These are phyloP conservation scores for Spodoptera litura DNA, from an alignment of 1,140 invertebrate species.

Conservation along the genomic window DNA sequence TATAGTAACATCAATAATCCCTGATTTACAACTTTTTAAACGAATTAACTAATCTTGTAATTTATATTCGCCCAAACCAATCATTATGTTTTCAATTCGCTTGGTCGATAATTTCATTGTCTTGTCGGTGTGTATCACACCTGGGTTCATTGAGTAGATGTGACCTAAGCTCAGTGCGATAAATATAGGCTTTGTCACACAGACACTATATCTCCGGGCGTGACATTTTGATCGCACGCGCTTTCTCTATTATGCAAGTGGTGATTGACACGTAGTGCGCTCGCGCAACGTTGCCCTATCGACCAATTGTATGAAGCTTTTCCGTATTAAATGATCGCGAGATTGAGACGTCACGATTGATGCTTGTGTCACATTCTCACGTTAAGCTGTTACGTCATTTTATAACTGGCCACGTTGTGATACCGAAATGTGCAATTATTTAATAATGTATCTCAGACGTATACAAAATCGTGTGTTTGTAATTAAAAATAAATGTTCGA, in stretches of 20 bases:
- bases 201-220: conserved; percentile 33
- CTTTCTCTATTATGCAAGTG: conserved; percentile 76
- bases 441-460: no score
- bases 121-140: no score
- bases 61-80: no score
- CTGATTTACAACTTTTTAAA: no score
- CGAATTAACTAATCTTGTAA: no score
- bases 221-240: conserved; percentile 57
- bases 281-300: conserved; percentile 70
- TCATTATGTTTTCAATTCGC: no score
- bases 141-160: not conserved
- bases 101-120: no score
- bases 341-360: conserved; percentile 74
- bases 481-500: no score
- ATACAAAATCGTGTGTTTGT: no score
- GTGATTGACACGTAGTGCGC: conserved; percentile 75
- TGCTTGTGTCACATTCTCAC: conserved; percentile 61
- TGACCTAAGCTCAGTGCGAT: conserved; percentile 27
- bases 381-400: conserved; percentile 19
- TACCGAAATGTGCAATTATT: not conserved
- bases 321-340: conserved; percentile 75
- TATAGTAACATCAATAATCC: no score
- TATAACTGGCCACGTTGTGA: not conserved
- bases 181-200: conserved; percentile 51
- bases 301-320: conserved; percentile 70